phyloP scores from a whole-genome alignment of 2,888 invertebrate species.

The Eupithecia dodoneata region DNA sequence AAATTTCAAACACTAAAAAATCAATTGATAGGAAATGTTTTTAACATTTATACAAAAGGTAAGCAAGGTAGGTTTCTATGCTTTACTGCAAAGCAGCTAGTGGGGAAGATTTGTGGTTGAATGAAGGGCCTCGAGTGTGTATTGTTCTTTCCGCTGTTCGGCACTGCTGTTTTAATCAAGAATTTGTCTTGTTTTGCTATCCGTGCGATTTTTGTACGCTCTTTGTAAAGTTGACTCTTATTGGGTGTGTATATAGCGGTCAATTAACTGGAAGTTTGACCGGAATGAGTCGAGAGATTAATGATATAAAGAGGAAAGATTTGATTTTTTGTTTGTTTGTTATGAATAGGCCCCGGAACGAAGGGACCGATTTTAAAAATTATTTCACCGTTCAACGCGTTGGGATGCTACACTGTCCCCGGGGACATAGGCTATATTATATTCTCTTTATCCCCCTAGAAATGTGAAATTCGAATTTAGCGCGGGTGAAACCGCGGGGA shows the following conservation, averaged over 20 bases:
- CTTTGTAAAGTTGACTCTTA: neutral
- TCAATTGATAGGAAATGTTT: too few relatives aligned
- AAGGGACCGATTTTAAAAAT: too few relatives aligned
- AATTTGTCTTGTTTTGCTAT: slow-evolving; percentile 61
- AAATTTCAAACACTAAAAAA: too few relatives aligned
- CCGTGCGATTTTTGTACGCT: slow-evolving; percentile 47
- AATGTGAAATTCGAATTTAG: too few relatives aligned
- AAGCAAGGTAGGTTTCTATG: slow-evolving; percentile 17
- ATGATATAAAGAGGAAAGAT: too few relatives aligned
- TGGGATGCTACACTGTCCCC: too few relatives aligned
- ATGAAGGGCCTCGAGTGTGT: slow-evolving; percentile 74
- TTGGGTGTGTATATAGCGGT: neutral
- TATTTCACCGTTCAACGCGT: too few relatives aligned
- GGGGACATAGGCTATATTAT: too few relatives aligned
- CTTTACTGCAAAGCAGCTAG: slow-evolving; percentile 44
- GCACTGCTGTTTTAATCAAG: slow-evolving; percentile 78
- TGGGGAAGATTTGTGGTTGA: slow-evolving; percentile 80
- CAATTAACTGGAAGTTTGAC: neutral
- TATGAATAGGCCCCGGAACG: too few relatives aligned
- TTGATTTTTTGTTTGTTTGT: too few relatives aligned
- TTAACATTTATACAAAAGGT: neutral
- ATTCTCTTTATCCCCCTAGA: too few relatives aligned
- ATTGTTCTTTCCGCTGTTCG: slow-evolving; percentile 77
- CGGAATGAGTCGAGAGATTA: neutral
- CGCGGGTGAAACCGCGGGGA: too few relatives aligned